phyloP scores from a whole-genome alignment of 2,113 vertebrate genomes.

The Melierax canorus region DNA sequence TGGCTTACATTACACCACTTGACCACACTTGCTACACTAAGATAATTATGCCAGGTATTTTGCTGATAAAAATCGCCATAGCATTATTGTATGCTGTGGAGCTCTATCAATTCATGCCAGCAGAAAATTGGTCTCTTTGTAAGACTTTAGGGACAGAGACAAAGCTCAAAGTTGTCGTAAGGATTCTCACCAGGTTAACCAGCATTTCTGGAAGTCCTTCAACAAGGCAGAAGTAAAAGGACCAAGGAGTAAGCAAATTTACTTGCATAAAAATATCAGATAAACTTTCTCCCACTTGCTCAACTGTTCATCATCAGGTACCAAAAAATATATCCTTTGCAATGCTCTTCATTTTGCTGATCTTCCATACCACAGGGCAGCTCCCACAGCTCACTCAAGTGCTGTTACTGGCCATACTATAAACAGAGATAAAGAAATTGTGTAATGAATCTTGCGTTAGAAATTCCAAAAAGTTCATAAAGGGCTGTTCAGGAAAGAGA shows the following conservation, averaged over 20 bases:
- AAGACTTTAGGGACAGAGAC: background rate
- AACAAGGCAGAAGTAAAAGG: background rate
- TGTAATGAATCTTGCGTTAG: background rate
- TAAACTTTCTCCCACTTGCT: background rate
- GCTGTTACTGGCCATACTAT: background rate
- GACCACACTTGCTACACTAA: conserved; percentile 16
- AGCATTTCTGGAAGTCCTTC: background rate
- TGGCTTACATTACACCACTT: conserved; percentile 47
- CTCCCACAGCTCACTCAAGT: background rate
- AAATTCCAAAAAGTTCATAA: background rate
- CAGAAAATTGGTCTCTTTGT: background rate
- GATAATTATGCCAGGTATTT: conserved; percentile 46
- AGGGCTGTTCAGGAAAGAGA: background rate
- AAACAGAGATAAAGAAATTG: background rate
- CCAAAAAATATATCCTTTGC: background rate
- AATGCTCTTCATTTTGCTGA: background rate
- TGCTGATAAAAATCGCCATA: conserved; percentile 28
- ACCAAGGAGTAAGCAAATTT: background rate
- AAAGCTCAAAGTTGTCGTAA: background rate
- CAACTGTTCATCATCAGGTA: background rate
- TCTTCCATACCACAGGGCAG: background rate
- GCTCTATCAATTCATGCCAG: background rate
- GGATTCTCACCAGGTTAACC: background rate
- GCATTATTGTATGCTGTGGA: background rate
- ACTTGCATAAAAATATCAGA: background rate